phyloP scores from a whole-genome alignment of 2,113 vertebrate species.

The Dipodomys stephensi region DNA sequence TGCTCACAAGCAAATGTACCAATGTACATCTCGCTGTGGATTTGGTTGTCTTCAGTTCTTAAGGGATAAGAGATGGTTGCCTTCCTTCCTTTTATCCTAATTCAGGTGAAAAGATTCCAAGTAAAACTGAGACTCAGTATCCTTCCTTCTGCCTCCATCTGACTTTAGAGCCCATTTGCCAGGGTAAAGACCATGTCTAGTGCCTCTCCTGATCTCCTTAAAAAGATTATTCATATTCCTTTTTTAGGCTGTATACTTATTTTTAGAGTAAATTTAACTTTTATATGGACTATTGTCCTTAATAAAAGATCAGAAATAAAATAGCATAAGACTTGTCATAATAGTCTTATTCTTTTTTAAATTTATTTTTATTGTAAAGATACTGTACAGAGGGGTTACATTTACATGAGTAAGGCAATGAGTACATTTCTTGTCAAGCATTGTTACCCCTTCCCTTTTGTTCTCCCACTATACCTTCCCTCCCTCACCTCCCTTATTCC shows the following conservation, averaged over 20 bases:
- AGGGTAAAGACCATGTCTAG: no score
- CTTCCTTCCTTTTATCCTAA: neutral
- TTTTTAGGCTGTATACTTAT: neutral
- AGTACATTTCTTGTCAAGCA: no score
- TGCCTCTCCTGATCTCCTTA: no score
- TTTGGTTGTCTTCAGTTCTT: neutral
- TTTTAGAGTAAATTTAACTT: neutral
- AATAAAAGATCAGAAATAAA: conserved; percentile 21
- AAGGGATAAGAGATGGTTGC: neutral
- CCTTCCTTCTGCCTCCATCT: neutral
- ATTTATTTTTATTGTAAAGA: no score
- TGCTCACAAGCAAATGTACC: neutral
- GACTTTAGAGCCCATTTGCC: neutral
- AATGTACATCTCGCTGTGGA: neutral
- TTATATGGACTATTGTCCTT: neutral
- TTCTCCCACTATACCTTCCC: no score
- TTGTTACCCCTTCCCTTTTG: no score
- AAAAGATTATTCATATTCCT: conserved; percentile 21
- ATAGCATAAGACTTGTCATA: neutral
- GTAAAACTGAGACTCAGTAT: neutral
- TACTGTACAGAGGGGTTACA: no score
- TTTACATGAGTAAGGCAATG: no score
- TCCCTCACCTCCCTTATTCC: no score
- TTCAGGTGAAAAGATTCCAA: neutral
- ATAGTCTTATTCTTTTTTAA: neutral